Evolutionary conservation across 2,113 vertebrate genomes (phyloP), one percentile per base, ranked within the genome.

Genomic region (Antigone vipio): DNA sequence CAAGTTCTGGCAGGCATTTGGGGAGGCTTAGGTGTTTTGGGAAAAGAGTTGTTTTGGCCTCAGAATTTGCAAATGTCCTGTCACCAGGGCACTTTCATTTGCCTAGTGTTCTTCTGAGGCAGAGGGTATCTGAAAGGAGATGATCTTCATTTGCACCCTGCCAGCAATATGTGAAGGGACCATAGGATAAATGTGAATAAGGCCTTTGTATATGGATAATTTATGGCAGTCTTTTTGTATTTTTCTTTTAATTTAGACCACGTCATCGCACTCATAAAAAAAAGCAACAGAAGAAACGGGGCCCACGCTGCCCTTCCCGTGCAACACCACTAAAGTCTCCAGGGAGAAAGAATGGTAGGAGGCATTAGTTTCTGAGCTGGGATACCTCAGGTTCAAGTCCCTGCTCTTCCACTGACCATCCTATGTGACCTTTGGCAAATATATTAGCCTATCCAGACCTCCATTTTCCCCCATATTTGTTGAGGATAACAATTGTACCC

Each of bases 221-320:
- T 96, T 81, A 95, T 72, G 97, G 96, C 92, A 92, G 95, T 96
- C 56, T 97, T 92, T 89, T 82, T 97, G 80, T 96, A 94, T 97
- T 88, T 96, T 96, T 97, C 92, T 97, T 92, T 96, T 91, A 94
- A 97, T 94, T 95, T 95, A 96, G 96, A 96, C 92, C 91, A 95
- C 91, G 95, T 93, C 96, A 95, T 97, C 96, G 96, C 92, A 96
- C 97, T 95, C 96, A 96, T 97, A 96, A 97, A 97, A 97, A 97
- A 97, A 97, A 97, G 94, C 96, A 97, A 97, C 97, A 97, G 96
- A 96, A 97, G 96, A 95, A 97, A 97, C 95, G 95, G 92, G 96
- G 93, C 95, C 93, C 92, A 85, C 94, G 75, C 95, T 95, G 92
- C 94, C 95, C 95, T 94, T 93, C 91, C 84, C 96, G 95, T 95